Base-by-base conservation (phyloP, 2,888 invertebrate genomes). In the Caprella mutica region DNA sequence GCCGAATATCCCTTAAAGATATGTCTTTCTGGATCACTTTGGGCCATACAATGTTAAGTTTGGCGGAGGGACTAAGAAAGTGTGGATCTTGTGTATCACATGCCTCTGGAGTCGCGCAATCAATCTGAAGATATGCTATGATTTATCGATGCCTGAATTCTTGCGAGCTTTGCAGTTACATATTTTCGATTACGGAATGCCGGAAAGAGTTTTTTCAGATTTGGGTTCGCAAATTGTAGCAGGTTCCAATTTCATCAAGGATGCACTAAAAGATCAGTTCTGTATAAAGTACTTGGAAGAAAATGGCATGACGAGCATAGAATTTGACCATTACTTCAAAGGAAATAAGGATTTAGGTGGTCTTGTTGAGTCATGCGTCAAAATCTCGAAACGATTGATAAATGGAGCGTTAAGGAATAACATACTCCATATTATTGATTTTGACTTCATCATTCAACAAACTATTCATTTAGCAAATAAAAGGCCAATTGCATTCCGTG, bases 41-140 rank as follows among this genome's bases (percentile, higher is more conserved):
- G 5, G 48, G 4, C 48, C 48, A 26, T 48, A 27, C 5, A 21
- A 2, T 2, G 48, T 23, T 9, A 48, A 17, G 5, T 14, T 12
- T 1, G 2, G 26, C 4, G 48, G 30, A 3, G 48, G 14, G 2
- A 8, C 2, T 5, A 2, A 12, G 3, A 48, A 48, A n/a, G 48
- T 48, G 14, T 48, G 30, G 26, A 29, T 48, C 2, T 3, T 48
- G 48, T 48, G 48, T 5, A 48, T 48, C 12, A 23, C 48, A 14
- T 48, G 48, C 30, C 21, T 48, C 24, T 48, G 48, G 48, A 48
- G 48, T 24, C 21, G 48, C 21, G 48, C 48, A 12, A 29, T 48
- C 2, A 48, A 48, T 48, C 48, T 17, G 12, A 48, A 24, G 30
- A 12, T 48, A 24, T 48, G 48, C 8, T 3, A n/a, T 6, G 17